These are phyloP conservation scores for Drosophila robusta DNA, from an alignment of 2,888 invertebrate genomes.

Conservation along the genomic window DNA sequence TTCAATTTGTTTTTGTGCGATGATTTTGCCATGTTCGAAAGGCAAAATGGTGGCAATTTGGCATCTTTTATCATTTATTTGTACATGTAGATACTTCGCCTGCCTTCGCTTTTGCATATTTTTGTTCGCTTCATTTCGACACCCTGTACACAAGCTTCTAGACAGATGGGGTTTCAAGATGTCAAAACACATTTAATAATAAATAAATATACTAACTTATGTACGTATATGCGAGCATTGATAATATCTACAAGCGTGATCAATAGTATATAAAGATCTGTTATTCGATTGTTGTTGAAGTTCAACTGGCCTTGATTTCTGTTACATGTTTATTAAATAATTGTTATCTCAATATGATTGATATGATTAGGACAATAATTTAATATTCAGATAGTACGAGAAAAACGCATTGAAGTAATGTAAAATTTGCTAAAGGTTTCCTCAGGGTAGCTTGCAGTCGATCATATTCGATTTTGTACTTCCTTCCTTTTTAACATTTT, in stretches of 20 bases:
- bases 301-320: too few species aligned
- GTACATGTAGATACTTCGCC: constrained; percentile 13
- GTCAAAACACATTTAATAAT: too few species aligned
- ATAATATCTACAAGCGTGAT: too few species aligned
- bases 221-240: too few species aligned
- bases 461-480: background rate
- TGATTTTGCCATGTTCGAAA: constrained; percentile 23
- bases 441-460: constrained; percentile 18
- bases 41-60: constrained; percentile 53
- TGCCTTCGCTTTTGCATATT: constrained; percentile 18
- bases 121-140: constrained; percentile 19
- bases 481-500: constrained; percentile 37
- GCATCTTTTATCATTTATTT: constrained; percentile 64
- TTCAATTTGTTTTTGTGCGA: constrained; percentile 17
- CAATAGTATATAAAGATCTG: too few species aligned
- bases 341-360: too few species aligned
- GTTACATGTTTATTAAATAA: too few species aligned
- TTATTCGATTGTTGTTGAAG: too few species aligned
- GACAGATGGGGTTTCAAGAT: background rate
- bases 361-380: too few species aligned
- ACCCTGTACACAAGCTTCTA: constrained; percentile 1
- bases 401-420: too few species aligned
- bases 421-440: background rate
- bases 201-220: too few species aligned
- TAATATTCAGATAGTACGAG: too few species aligned